Base-by-base conservation (phyloP, 2,888 invertebrate genomes). In the Gymnoscelis rufifasciata region DNA sequence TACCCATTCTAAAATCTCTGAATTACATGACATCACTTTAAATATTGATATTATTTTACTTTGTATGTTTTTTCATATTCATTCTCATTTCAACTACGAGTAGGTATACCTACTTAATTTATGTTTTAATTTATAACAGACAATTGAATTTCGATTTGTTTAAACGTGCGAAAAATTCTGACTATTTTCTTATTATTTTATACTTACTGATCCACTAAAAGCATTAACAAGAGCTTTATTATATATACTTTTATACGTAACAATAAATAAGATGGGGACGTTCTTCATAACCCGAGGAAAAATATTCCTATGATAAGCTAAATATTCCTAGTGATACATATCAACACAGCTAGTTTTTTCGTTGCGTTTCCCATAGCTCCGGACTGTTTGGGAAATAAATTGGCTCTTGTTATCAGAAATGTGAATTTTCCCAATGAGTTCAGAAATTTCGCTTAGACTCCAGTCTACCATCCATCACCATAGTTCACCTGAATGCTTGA, bases 371-470 rank as follows among this genome's bases (percentile, higher is more conserved):
- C 66, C 62, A 68, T 58, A 48, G 26, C 64, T 64, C 26, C 60
- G 71, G 69, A 78, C 71, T 77, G 68, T 71, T 78, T 80, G 77
- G 78, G 78, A 78, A 38, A 59, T 70, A 19, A 52, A 74, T 73
- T 73, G 74, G 70, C 50, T 38, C 42, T 47, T 48, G 26, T 23
- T 11, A 12, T 49, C 56, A 51, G 68, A 68, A 70, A 64, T 66
- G 11, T 52, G 51, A 55, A 56, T 70, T 76, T 78, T 74, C 79
- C 81, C 75, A 64, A 73, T 74, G 73, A 69, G 77, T 78, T 78
- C 72, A 69, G 59, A 35, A 23, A 68, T 76, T 77, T 72, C 63
- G 86, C 84, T 83, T 83, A 72, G 83, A 82, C 76, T 71, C 78
- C 81, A 74, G 78, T 64, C 73, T 79, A 74, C 71, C 63, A 59